phyloP scores from a whole-genome alignment of 2,113 vertebrate genomes.

The Tyto alba region DNA sequence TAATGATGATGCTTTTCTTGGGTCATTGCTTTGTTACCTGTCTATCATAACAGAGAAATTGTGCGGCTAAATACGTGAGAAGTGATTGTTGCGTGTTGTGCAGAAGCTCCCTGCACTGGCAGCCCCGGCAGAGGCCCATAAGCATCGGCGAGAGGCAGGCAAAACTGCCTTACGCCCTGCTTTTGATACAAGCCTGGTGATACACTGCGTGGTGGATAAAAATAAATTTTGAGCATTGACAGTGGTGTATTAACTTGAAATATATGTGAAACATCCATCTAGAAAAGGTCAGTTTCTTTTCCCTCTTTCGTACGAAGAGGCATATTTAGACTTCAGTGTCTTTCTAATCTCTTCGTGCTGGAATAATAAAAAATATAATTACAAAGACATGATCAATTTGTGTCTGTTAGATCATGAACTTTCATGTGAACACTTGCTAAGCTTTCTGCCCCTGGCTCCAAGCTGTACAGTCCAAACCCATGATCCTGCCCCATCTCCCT shows the following conservation, averaged over 20 bases:
- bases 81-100: fast-evolving
- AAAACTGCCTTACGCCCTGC: fast-evolving
- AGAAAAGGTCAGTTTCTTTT: not conserved
- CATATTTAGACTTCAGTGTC: not conserved
- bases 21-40: not conserved
- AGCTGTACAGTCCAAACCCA: not conserved
- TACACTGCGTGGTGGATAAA: not conserved
- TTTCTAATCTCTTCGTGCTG: not conserved
- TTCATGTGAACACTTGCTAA: not conserved
- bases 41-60: not conserved
- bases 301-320: not conserved
- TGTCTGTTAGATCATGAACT: not conserved
- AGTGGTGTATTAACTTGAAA: not conserved
- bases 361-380: not conserved
- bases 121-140: not conserved
- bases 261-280: not conserved
- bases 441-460: not conserved
- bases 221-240: not conserved
- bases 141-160: not conserved
- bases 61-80: fast-evolving
- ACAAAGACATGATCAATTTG: not conserved
- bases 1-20: not conserved
- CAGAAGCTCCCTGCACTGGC: not conserved
- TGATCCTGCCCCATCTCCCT: not conserved
- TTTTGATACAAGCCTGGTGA: not conserved